A percentile compares a stretch with the other conserved stretches of the same genome.
Conservation (phyloP, 2,888 invertebrate species). For the Drosophila limbata region DNA sequence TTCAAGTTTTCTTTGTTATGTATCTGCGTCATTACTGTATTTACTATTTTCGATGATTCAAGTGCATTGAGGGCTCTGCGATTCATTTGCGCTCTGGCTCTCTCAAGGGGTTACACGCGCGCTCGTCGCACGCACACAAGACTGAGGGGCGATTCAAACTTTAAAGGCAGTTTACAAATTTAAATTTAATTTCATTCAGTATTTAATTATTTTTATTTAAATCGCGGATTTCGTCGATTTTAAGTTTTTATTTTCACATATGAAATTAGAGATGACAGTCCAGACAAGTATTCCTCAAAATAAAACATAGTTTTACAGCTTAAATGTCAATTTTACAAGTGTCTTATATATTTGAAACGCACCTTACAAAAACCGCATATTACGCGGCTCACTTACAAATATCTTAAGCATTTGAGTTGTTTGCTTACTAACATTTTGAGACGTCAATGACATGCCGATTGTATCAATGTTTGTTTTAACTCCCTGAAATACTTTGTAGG, state of each 20-base stretch:
- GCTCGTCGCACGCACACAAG: constrained; percentile 8
- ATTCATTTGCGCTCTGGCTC: constrained; percentile 16
- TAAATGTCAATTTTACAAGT: neutral
- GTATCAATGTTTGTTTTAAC: constrained; percentile 40
- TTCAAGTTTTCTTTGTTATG: constrained; percentile 29
- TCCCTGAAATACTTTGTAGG: constrained; percentile 9
- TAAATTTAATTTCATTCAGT: neutral
- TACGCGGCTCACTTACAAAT: constrained; percentile 3
- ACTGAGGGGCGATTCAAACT: neutral
- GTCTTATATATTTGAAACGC: neutral
- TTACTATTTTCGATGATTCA: constrained; percentile 11
- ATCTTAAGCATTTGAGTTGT: constrained; percentile 5
- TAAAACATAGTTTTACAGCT: too few species aligned
- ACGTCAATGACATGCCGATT: constrained; percentile 50
- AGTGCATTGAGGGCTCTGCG: constrained; percentile 24
- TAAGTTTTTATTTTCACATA: too few species aligned
- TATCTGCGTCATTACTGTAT: constrained; percentile 30
- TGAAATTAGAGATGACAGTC: too few species aligned
- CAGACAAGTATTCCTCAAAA: too few species aligned
- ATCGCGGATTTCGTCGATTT: too few species aligned
- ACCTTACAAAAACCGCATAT: constrained; percentile 1
- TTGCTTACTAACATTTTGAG: constrained; percentile 27
- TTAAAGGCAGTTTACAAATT: neutral
- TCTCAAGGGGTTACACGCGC: constrained; percentile 45
- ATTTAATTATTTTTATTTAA: too few species aligned